phyloP scores from a whole-genome alignment of 2,113 vertebrate genomes.

The Anhinga rufa region DNA sequence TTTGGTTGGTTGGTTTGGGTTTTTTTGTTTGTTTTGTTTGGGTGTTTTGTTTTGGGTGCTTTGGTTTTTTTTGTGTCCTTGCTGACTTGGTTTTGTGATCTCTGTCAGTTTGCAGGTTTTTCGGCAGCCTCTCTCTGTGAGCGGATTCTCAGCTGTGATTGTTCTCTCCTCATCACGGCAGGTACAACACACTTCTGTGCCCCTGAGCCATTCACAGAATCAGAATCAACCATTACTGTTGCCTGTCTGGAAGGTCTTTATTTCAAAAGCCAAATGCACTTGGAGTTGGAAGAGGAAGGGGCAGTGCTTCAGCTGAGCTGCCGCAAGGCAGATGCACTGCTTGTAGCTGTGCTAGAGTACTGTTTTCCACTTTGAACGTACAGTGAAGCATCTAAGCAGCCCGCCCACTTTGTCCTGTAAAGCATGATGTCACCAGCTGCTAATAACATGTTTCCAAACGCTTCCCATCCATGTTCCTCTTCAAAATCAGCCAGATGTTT shows the following conservation, averaged over 20 bases:
- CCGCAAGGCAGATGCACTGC: fast-evolving
- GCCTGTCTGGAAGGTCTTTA: not conserved
- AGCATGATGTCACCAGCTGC: conserved; percentile 19
- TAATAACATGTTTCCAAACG: not conserved
- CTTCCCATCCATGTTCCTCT: not conserved
- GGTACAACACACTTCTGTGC: conserved; percentile 65
- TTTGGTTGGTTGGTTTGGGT: not conserved
- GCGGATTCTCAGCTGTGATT: conserved; percentile 86
- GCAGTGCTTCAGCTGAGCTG: not conserved
- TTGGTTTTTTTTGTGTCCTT: not conserved
- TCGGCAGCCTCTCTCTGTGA: conserved; percentile 93
- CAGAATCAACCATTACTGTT: not conserved
- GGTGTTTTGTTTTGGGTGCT: no score
- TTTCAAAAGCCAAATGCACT: not conserved
- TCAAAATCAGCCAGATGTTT: not conserved
- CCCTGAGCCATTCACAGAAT: not conserved
- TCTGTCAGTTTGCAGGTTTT: conserved; percentile 92
- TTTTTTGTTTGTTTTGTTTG: not conserved
- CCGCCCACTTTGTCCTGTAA: not conserved
- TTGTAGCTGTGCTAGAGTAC: not conserved
- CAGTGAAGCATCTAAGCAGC: not conserved
- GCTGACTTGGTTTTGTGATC: not conserved
- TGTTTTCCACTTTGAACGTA: not conserved
- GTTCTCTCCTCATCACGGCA: conserved; percentile 89
- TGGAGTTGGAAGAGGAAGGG: not conserved